Conservation (phyloP, 2,113 vertebrate species). For the Catharus fuscescens region DNA sequence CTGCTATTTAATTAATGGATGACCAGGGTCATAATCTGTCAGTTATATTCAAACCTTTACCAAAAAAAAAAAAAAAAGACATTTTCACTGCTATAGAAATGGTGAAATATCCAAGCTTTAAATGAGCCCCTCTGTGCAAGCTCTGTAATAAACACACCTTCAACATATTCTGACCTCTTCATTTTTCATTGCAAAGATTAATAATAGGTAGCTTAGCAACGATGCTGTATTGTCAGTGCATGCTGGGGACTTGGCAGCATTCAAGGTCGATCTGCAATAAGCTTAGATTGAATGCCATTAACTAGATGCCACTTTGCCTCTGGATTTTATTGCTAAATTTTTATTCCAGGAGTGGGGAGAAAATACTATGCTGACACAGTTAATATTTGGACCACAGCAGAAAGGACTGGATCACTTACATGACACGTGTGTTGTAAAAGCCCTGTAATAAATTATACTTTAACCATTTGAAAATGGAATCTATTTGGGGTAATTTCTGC, state of each 20-base stretch:
- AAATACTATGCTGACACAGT: background rate
- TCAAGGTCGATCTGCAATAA: conserved; percentile 68
- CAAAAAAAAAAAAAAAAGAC: background rate
- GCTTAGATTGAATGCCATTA: conserved; percentile 61
- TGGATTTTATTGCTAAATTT: conserved; percentile 58
- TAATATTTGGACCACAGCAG: background rate
- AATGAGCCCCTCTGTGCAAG: conserved; percentile 36
- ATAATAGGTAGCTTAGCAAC: conserved; percentile 78
- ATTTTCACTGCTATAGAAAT: background rate
- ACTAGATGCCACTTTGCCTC: conserved; percentile 52
- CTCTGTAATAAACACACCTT: conserved; percentile 58
- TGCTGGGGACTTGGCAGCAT: conserved; percentile 65
- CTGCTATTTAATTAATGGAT: background rate
- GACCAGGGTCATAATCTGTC: background rate
- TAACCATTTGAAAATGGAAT: background rate
- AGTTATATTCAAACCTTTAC: background rate
- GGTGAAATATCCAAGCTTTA: conserved; percentile 26
- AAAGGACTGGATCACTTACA: background rate
- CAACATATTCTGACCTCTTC: conserved; percentile 63
- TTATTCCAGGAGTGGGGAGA: background rate
- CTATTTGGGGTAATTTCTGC: background rate
- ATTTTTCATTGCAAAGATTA: conserved; percentile 71
- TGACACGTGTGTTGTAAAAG: background rate
- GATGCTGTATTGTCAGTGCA: conserved; percentile 58
- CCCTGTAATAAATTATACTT: background rate